These are phyloP conservation scores for Pterois miles DNA, from an alignment of 2,797 vertebrate species.

Conservation along the genomic window DNA sequence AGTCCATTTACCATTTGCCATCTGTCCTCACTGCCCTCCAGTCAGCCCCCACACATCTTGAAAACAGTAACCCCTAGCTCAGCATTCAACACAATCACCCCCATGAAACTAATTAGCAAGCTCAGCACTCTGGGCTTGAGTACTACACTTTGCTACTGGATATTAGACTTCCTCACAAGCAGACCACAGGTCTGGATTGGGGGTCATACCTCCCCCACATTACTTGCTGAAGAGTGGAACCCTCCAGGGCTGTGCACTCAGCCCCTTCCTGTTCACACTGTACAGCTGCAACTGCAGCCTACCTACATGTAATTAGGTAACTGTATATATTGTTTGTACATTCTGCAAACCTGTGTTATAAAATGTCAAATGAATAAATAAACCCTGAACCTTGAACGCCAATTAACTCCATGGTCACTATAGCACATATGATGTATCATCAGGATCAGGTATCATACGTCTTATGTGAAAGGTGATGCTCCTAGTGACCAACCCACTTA, in stretches of 20 bases:
- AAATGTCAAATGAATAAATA: background rate
- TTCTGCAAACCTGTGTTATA: background rate
- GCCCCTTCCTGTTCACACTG: background rate
- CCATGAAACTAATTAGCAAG: background rate
- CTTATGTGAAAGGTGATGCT: no score
- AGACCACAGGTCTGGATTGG: background rate
- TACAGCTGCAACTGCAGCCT: background rate
- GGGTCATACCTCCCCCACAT: background rate
- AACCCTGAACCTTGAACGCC: background rate
- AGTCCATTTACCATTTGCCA: background rate
- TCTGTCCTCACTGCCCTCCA: background rate
- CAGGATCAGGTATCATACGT: background rate
- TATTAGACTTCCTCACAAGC: background rate
- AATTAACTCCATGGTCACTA: background rate
- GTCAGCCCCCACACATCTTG: background rate
- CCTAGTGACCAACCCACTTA: background rate
- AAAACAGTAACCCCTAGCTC: background rate
- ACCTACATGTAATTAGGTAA: background rate
- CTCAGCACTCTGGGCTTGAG: background rate
- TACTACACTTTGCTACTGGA: background rate
- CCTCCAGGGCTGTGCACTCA: background rate
- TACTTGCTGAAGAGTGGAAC: background rate
- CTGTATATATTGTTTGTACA: no score
- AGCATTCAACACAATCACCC: background rate
- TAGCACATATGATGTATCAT: background rate